Conservation (phyloP, 2,113 vertebrate genomes). For the Pluvianellus socialis region DNA sequence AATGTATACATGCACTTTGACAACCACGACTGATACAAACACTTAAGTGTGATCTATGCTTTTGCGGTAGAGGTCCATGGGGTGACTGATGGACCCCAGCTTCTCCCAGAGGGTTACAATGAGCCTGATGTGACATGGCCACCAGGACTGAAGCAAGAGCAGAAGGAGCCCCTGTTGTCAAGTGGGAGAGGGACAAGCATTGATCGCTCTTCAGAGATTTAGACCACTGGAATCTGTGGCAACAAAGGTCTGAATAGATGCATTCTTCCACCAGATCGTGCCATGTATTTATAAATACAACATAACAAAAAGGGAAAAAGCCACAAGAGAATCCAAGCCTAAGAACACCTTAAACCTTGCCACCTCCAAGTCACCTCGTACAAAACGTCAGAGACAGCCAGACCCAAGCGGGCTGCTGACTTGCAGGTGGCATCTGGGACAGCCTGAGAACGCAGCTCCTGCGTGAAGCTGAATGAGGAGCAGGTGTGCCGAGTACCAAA, state of each 20-base stretch:
- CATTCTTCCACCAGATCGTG: background rate
- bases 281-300: background rate
- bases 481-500: background rate
- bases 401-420: background rate
- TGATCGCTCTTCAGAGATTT: background rate
- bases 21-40: background rate
- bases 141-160: background rate
- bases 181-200: background rate
- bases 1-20: background rate
- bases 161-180: background rate
- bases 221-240: background rate
- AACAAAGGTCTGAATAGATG: background rate
- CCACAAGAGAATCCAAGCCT: background rate
- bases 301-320: background rate
- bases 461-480: background rate
- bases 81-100: background rate
- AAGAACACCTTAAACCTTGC: background rate
- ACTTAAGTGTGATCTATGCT: background rate
- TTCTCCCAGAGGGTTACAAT: background rate
- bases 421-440: rapidly evolving
- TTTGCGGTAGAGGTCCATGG: background rate
- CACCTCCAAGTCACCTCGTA: background rate
- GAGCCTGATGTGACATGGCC: background rate
- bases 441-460: background rate
- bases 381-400: background rate